These are phyloP conservation scores for Turritopsis rubra DNA, from an alignment of 30 jellyfish, hydroid and myxozoan species.

Conservation along the genomic window DNA sequence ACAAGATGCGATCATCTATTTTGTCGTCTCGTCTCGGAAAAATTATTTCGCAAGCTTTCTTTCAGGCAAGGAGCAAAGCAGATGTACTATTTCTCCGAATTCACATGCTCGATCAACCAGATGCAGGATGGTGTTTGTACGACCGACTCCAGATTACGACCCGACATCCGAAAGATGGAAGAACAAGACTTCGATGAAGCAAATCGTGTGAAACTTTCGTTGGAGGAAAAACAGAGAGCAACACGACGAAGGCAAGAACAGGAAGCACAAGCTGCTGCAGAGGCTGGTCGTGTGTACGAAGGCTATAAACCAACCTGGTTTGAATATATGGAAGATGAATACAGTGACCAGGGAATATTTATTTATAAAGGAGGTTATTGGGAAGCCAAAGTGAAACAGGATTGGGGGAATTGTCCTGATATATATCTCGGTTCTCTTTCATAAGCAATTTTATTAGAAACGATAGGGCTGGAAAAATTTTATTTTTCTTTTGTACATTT, in stretches of 20 bases:
- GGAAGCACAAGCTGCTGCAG: slow-evolving; percentile 75
- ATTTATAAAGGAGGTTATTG: slow-evolving; percentile 97
- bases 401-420: slow-evolving; percentile 78
- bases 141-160: slow-evolving; percentile 96
- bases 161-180: slow-evolving; percentile 85
- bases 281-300: slow-evolving; percentile 74
- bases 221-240: slow-evolving; percentile 85
- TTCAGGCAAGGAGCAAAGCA: slow-evolving; percentile 63
- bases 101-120: slow-evolving; percentile 90
- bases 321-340: slow-evolving; percentile 75
- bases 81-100: slow-evolving; percentile 87
- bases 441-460: neutral
- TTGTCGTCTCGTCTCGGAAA: neutral
- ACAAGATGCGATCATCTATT: neutral
- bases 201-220: slow-evolving; percentile 50
- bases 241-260: slow-evolving; percentile 68
- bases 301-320: slow-evolving; percentile 95
- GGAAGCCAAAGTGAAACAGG: slow-evolving; percentile 94
- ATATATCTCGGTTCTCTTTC: slow-evolving; percentile 28
- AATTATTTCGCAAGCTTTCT: neutral
- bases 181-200: slow-evolving; percentile 94
- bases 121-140: slow-evolving; percentile 56
- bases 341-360: slow-evolving; percentile 53
- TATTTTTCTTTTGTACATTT: no score
- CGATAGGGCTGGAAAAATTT: no score